phyloP scores from a whole-genome alignment of 2,797 vertebrate genomes.

The Etheostoma nigrum region DNA sequence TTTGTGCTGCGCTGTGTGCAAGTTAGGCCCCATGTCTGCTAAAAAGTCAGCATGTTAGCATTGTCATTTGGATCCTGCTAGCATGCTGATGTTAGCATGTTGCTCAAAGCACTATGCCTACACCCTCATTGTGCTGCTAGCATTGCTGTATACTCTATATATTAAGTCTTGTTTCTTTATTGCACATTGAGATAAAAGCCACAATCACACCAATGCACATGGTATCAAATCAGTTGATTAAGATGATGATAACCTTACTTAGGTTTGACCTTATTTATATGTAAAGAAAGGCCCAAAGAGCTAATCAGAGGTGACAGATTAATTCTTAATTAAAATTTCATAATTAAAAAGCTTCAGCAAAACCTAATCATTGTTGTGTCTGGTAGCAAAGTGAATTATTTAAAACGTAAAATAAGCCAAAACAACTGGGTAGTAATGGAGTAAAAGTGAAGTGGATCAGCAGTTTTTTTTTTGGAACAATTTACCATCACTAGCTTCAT shows the following conservation, averaged over 20 bases:
- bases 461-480: not conserved
- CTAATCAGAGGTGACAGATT: slow-evolving; percentile 1
- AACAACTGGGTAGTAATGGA: not conserved
- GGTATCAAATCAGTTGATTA: not conserved
- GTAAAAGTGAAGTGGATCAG: slow-evolving; percentile 12
- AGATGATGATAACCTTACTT: slow-evolving; percentile 6
- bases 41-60: not conserved
- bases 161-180: not conserved
- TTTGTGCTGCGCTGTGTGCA: no score
- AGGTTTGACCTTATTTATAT: slow-evolving; percentile 18
- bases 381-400: not conserved
- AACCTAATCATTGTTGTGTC: not conserved
- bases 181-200: slow-evolving; percentile 3
- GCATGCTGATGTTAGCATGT: not conserved
- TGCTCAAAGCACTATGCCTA: no score
- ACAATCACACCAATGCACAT: not conserved
- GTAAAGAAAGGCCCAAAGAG: not conserved
- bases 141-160: not conserved
- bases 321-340: not conserved
- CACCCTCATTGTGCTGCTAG: not conserved
- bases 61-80: no score
- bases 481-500: slow-evolving; percentile 21
- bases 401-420: slow-evolving; percentile 1
- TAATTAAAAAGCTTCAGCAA: not conserved
- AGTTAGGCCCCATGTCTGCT: no score